phyloP scores from a whole-genome alignment of 2,888 invertebrate species.

The Drosophila vallismaia region DNA sequence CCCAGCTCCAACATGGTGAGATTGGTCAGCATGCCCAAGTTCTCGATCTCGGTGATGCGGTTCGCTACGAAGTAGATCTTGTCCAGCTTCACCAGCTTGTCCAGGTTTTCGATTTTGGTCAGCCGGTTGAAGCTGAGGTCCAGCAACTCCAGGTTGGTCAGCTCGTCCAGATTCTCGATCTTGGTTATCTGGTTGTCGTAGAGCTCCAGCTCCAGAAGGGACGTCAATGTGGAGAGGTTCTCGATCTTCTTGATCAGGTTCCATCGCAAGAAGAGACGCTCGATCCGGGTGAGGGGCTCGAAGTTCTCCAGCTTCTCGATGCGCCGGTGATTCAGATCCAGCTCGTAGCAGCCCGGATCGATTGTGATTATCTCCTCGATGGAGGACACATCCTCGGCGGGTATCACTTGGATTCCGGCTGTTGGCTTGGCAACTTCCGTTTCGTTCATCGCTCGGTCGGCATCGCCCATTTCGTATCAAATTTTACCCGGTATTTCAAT shows the following conservation, averaged over 20 bases:
- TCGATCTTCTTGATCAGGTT: slow-evolving; percentile 98
- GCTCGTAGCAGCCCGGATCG: slow-evolving; percentile 82
- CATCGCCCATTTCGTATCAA: slow-evolving; percentile 60
- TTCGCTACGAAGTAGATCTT: slow-evolving; percentile 96
- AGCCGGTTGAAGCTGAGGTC: slow-evolving; percentile 98
- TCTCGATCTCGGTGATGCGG: slow-evolving; percentile 93
- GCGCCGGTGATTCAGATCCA: slow-evolving; percentile 96
- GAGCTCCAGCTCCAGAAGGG: slow-evolving; percentile 94
- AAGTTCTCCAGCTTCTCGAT: slow-evolving; percentile 93
- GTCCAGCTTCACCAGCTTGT: slow-evolving; percentile 89
- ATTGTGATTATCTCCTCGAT: slow-evolving; percentile 82
- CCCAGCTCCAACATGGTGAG: slow-evolving; percentile 96
- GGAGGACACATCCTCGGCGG: slow-evolving; percentile 66
- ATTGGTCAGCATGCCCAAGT: slow-evolving; percentile 91
- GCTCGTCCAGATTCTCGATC: slow-evolving; percentile 94
- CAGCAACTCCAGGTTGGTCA: slow-evolving; percentile 94
- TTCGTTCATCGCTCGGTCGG: slow-evolving; percentile 47
- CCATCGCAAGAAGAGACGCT: slow-evolving; percentile 94
- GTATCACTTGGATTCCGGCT: slow-evolving; percentile 61
- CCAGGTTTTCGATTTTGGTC: slow-evolving; percentile 92
- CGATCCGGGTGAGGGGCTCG: slow-evolving; percentile 89
- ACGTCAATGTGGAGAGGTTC: slow-evolving; percentile 90
- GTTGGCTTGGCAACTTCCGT: slow-evolving; percentile 41
- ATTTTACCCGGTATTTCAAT: background rate
- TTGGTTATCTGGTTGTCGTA: slow-evolving; percentile 98